Evolutionary conservation across 2,113 vertebrate species (phyloP).

Genomic region (Pomatorhinus ruficollis): DNA sequence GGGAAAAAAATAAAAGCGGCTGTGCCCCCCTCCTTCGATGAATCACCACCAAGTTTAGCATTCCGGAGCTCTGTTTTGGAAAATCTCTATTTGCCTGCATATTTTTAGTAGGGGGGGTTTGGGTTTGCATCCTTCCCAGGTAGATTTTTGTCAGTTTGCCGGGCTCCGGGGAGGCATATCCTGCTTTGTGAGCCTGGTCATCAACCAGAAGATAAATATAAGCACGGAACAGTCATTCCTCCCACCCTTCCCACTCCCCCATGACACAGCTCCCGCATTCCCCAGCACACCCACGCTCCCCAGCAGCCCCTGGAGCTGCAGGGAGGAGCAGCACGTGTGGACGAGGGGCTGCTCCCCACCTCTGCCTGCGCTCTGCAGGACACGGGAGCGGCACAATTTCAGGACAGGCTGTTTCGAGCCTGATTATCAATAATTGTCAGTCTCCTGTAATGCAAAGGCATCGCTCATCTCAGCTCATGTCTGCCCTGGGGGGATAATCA

Average conservation of each 20-base stretch:
- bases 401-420: background rate
- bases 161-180: background rate
- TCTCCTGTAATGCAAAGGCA: background rate
- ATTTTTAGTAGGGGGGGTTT: background rate
- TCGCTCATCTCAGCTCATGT: background rate
- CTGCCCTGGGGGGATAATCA: background rate
- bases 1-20: background rate
- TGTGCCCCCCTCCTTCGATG: background rate
- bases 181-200: background rate
- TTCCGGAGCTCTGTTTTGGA: slow-evolving; percentile 51
- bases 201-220: background rate
- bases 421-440: background rate
- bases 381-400: background rate
- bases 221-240: background rate
- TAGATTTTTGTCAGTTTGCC: background rate
- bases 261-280: background rate
- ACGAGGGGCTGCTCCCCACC: background rate
- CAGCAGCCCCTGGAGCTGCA: background rate
- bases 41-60: slow-evolving; percentile 44
- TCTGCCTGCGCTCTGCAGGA: background rate
- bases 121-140: slow-evolving; percentile 32
- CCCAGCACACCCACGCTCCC: background rate
- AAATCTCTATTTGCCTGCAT: slow-evolving; percentile 26
- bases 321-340: background rate
- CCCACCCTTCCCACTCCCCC: background rate